Evolutionary conservation across 2,113 vertebrate genomes (phyloP).

Genomic region (Boleophthalmus pectinirostris): DNA sequence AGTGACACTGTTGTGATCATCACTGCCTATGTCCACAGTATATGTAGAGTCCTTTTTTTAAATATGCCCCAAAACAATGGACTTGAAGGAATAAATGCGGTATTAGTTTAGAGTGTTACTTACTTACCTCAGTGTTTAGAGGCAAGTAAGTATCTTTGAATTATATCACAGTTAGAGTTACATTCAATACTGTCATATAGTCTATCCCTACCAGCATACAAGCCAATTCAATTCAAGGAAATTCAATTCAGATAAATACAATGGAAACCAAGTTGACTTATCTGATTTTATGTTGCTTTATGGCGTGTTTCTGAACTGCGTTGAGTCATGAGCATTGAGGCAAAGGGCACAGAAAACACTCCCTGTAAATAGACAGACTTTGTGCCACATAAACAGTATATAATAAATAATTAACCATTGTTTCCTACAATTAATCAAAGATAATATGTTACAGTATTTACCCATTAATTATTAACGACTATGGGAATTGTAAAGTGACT

Average conservation of each 20-base stretch:
- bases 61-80: constrained; percentile 8
- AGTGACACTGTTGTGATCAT: constrained; percentile 13
- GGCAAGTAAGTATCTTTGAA: neutral
- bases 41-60: constrained; percentile 1
- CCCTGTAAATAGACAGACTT: constrained; percentile 42
- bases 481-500: neutral
- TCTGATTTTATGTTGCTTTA: neutral
- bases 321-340: constrained; percentile 4
- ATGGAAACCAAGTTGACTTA: neutral
- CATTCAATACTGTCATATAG: too few relatives aligned
- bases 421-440: neutral
- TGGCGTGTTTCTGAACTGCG: neutral
- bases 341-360: constrained; percentile 39
- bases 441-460: neutral
- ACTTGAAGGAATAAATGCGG: neutral
- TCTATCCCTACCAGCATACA: too few relatives aligned
- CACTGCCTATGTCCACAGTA: constrained; percentile 12
- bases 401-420: constrained; percentile 16
- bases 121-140: too few relatives aligned
- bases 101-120: too few relatives aligned
- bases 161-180: too few relatives aligned
- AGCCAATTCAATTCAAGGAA: too few relatives aligned
- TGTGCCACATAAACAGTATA: constrained; percentile 13
- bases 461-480: too few relatives aligned
- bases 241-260: too few relatives aligned